Conservation (phyloP, 2,113 vertebrate genomes). For the Zapus hudsonius region DNA sequence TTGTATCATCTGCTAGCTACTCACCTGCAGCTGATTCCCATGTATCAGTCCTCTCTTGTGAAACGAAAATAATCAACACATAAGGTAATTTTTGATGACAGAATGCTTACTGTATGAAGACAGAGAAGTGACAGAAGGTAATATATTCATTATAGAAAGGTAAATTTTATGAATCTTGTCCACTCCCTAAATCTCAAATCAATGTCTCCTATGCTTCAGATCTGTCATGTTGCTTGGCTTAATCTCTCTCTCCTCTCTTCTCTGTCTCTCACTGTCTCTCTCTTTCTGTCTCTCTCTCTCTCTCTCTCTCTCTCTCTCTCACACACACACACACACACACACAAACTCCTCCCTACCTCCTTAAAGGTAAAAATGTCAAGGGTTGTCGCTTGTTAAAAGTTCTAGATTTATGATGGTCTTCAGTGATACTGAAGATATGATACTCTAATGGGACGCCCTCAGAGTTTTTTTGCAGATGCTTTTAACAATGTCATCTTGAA, state of each 20-base stretch:
- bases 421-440: not conserved
- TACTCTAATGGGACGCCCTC: slow-evolving; percentile 22
- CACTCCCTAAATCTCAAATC: slow-evolving; percentile 8
- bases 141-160: not conserved
- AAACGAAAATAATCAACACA: slow-evolving; percentile 36
- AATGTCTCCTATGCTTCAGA: not conserved
- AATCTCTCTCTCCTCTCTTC: not conserved
- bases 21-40: slow-evolving; percentile 36
- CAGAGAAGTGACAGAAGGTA: slow-evolving; percentile 25
- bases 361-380: not conserved
- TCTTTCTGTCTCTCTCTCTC: not conserved
- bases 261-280: not conserved
- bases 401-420: slow-evolving; percentile 14
- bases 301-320: not conserved
- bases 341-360: not conserved
- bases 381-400: slow-evolving; percentile 50
- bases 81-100: slow-evolving; percentile 45
- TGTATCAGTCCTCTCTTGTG: slow-evolving; percentile 10
- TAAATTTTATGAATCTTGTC: too few relatives aligned
- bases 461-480: slow-evolving; percentile 3
- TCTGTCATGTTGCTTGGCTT: not conserved
- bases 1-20: not conserved
- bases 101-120: slow-evolving; percentile 63
- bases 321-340: slow-evolving; percentile 1
- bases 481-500: not conserved